phyloP scores from a whole-genome alignment of 2,113 vertebrate genomes.

The Pica pica region DNA sequence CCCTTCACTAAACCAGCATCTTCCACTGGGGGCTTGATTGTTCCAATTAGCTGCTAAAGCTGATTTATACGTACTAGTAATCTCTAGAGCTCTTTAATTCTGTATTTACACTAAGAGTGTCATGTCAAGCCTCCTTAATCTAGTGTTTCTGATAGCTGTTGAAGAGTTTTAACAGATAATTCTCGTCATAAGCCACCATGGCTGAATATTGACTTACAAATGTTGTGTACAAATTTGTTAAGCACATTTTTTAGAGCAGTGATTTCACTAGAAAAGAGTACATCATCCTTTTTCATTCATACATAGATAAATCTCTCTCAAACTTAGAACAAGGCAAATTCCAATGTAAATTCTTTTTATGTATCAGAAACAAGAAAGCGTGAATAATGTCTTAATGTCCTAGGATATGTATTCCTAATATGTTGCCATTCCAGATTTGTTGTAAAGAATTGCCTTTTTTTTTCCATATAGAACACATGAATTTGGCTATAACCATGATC shows the following conservation, averaged over 20 bases:
- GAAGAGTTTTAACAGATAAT: not conserved
- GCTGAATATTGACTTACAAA: not conserved
- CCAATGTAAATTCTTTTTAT: not conserved
- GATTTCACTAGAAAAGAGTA: not conserved
- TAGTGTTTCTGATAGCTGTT: not conserved
- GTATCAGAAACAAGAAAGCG: not conserved
- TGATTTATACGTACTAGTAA: not conserved
- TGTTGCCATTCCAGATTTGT: not conserved
- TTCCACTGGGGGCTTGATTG: not conserved
- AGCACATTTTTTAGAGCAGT: not conserved
- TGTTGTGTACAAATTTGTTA: not conserved
- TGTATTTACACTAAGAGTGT: not conserved
- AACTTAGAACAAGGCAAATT: not conserved
- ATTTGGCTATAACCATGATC: not conserved
- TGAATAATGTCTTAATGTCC: not conserved
- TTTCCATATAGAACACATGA: not conserved
- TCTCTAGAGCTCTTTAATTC: not conserved
- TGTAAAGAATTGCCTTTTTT: not conserved
- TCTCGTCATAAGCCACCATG: not conserved
- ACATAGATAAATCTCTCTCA: not conserved
- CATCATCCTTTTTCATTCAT: not conserved
- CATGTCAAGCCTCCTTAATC: not conserved
- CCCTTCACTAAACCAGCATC: not conserved
- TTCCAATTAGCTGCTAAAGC: not conserved
- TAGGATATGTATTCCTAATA: not conserved